A percentile compares a stretch with the other conserved stretches of the same genome.
phyloP scores from a whole-genome alignment of 1,140 invertebrate genomes.

The Aphaenogaster rudis region DNA sequence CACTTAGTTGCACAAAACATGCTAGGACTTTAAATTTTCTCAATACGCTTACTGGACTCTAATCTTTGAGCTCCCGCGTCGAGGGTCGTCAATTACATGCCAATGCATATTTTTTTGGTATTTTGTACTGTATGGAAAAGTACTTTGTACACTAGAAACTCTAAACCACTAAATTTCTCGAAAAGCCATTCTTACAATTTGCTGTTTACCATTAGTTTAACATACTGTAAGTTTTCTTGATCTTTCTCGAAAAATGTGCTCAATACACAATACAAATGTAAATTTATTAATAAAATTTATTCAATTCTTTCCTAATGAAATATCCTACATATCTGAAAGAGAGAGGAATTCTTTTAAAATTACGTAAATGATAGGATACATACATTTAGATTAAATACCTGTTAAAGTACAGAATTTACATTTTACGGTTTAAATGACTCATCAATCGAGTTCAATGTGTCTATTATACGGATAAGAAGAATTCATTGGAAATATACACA shows the following conservation, averaged over 20 bases:
- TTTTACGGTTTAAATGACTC: neutral
- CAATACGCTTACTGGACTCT: conserved; percentile 54
- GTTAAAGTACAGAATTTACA: neutral
- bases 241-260: neutral
- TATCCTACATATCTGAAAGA: too few species aligned
- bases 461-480: neutral
- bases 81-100: conserved; percentile 68
- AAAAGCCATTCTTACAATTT: neutral
- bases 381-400: neutral
- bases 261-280: neutral
- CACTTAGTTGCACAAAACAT: conserved; percentile 79
- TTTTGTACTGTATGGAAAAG: conserved; percentile 19
- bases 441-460: neutral
- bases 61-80: conserved; percentile 75
- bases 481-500: conserved; percentile 38
- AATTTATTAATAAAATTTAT: neutral
- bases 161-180: neutral
- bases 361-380: neutral
- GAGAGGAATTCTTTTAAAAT: neutral
- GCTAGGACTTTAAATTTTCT: conserved; percentile 61
- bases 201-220: neutral
- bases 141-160: neutral
- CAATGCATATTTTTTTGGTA: conserved; percentile 43
- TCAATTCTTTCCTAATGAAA: neutral
- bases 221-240: neutral